Base-by-base conservation (phyloP, 2,113 vertebrate genomes). In the Piliocolobus tephrosceles region DNA sequence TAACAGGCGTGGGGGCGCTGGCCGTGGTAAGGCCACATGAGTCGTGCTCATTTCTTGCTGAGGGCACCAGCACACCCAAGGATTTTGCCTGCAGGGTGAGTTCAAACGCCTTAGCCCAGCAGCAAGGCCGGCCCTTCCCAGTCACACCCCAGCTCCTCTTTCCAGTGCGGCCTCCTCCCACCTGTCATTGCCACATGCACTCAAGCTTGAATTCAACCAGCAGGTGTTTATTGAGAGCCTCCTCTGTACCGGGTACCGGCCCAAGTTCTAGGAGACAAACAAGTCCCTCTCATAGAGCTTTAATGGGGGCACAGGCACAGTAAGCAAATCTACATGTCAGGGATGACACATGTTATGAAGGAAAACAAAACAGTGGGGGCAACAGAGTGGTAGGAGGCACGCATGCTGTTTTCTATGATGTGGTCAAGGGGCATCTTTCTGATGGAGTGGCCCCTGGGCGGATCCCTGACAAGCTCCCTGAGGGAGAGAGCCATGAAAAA, bases 31-130 rank as follows among this genome's bases (percentile, higher is more conserved):
- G 72, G 38, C 68, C 70, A 4, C 8, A 47, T 3, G 8, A 89
- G 7, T 0, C 0, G 3, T 23, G 8, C 47, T 25, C 17, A 2
- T 40, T 18, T 64, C 27, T 64, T 64, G 4, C 61, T 64, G 61
- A 32, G 61, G 61, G 12, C 16, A 30, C n/a, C 9, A 10, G 43
- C 58, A 25, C 10, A 57, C 12, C n/a, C 17, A 0, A 40, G n/a
- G 38, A 55, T 14, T 88, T 61, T 16, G 30, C 30, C 75, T 20
- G 12, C 68, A 32, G 88, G 25, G 11, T 23, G 13, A 1, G 14
- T 47, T 8, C 52, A 5, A 2, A 2, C 0, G 0, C 40, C 30
- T 35, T n/a, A 13, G 22, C 5, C 43, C 23, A 23, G 40, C 23
- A 23, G 1, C 45, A 5, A 50, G 3, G n/a, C 35, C 30, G n/a